phyloP scores from a whole-genome alignment of 2,888 invertebrate species.

The Globia sparganii region DNA sequence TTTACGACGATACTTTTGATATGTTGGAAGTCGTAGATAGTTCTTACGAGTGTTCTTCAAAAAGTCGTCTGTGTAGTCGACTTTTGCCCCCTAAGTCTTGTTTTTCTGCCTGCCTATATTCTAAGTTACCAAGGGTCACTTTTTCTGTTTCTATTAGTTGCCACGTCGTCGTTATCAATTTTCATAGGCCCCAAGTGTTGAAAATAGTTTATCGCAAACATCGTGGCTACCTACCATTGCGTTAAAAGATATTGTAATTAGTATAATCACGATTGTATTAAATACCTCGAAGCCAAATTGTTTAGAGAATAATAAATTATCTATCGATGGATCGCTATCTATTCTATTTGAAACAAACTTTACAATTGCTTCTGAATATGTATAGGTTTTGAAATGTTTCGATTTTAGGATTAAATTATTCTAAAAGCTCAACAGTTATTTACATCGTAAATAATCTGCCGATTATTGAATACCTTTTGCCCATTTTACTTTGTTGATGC shows the following conservation, averaged over 20 bases:
- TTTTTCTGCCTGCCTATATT: too few species aligned
- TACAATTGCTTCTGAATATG: slow-evolving; percentile 23
- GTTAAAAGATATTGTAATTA: slow-evolving; percentile 21
- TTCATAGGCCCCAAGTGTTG: slow-evolving; percentile 1
- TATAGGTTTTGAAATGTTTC: slow-evolving; percentile 22
- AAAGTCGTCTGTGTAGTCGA: neutral
- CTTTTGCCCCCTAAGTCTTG: neutral
- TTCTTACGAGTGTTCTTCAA: neutral
- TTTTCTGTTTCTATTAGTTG: neutral
- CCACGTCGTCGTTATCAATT: neutral
- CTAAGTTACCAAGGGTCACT: neutral
- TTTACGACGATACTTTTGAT: neutral
- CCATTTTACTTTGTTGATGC: neutral
- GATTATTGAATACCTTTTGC: neutral
- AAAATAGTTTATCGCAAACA: slow-evolving; percentile 9
- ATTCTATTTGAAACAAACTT: slow-evolving; percentile 33
- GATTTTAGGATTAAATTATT: slow-evolving; percentile 21
- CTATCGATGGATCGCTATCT: slow-evolving; percentile 11
- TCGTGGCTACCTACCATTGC: neutral
- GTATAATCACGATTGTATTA: slow-evolving; percentile 5
- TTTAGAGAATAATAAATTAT: slow-evolving; percentile 12
- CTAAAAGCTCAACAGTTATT: slow-evolving; percentile 12
- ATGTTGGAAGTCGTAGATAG: neutral
- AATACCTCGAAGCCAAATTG: slow-evolving; percentile 23
- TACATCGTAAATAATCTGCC: slow-evolving; percentile 3